phyloP scores from a whole-genome alignment of 2,113 vertebrate species.

The Datnioides undecimradiatus region DNA sequence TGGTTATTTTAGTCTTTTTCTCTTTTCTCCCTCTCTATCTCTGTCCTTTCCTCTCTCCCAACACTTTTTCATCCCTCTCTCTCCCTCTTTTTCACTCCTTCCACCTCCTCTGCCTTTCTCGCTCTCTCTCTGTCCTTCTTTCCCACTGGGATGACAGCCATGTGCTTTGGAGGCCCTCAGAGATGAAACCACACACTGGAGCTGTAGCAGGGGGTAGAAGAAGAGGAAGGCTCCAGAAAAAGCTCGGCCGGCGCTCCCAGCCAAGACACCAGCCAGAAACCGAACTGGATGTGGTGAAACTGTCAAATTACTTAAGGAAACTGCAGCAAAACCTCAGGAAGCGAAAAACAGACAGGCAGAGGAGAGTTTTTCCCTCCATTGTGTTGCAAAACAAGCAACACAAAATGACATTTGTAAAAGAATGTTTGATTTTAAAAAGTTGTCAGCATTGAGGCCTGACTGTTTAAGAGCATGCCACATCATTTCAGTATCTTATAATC shows the following conservation, averaged over 20 bases:
- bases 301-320: conserved; percentile 88
- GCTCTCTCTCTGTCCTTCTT: conserved; percentile 37
- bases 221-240: conserved; percentile 81
- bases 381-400: conserved; percentile 60
- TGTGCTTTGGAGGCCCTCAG: conserved; percentile 82
- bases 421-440: conserved; percentile 37
- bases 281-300: conserved; percentile 88
- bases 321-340: conserved; percentile 84
- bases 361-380: conserved; percentile 31
- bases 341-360: conserved; percentile 56
- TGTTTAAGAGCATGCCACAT: neutral
- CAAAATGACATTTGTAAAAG: conserved; percentile 39
- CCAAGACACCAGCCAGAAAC: conserved; percentile 83
- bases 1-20: conserved; percentile 23
- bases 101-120: conserved; percentile 10
- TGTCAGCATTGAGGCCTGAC: neutral
- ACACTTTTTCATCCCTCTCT: conserved; percentile 9
- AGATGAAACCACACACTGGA: conserved; percentile 82
- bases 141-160: conserved; percentile 77
- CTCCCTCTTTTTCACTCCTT: conserved; percentile 20
- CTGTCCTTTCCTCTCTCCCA: conserved; percentile 21
- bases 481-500: neutral
- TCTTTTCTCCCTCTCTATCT: conserved; percentile 15
- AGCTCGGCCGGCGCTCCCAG: conserved; percentile 69
- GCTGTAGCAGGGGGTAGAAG: conserved; percentile 80